These are phyloP conservation scores for Ophonus ardosiacus DNA, from an alignment of 2,888 invertebrate species.

Conservation along the genomic window DNA sequence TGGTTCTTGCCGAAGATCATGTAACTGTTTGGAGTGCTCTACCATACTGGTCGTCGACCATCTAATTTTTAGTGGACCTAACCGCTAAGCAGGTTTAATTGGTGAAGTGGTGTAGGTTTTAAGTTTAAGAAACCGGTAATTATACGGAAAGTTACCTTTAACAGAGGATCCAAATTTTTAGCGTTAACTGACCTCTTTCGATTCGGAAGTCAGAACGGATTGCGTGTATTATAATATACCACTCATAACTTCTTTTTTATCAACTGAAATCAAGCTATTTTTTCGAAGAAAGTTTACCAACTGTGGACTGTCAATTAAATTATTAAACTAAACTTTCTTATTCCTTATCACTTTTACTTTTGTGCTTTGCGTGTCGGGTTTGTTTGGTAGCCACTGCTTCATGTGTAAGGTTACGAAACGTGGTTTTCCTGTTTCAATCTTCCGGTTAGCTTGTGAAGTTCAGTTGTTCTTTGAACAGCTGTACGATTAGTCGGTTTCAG, in stretches of 20 bases:
- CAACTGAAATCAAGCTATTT: background rate
- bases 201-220: too few species aligned
- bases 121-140: too few species aligned
- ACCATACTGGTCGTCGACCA: too few species aligned
- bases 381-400: constrained; percentile 22
- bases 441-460: background rate
- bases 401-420: constrained; percentile 37
- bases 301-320: background rate
- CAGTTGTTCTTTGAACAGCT: constrained; percentile 4
- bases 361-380: background rate
- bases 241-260: background rate
- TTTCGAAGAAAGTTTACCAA: background rate
- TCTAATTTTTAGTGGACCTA: too few species aligned
- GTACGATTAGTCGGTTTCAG: background rate
- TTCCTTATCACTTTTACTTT: constrained; percentile 41
- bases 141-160: too few species aligned
- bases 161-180: too few species aligned
- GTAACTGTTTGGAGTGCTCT: too few species aligned
- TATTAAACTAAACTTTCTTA: constrained; percentile 17
- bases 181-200: too few species aligned
- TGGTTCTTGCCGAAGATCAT: too few species aligned
- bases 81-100: too few species aligned
- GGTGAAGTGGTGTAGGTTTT: too few species aligned
- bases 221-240: background rate
- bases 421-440: constrained; percentile 24